These are phyloP conservation scores for Cottus gobio DNA, from an alignment of 2,113 vertebrate genomes.

Conservation along the genomic window DNA sequence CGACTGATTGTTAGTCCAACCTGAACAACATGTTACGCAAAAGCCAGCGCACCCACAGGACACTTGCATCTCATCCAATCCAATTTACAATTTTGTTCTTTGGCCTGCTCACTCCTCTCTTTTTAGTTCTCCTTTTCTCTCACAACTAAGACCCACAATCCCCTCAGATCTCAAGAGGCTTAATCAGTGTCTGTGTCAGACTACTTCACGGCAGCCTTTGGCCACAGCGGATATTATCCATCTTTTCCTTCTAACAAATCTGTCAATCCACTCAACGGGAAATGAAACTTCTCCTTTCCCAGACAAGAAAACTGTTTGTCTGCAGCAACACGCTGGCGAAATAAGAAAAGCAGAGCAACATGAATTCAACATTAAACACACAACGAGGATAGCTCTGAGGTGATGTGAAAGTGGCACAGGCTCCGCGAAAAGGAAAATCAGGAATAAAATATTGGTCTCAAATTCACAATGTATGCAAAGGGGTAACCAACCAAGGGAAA, in stretches of 20 bases:
- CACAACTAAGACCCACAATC: conserved; percentile 80
- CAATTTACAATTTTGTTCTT: conserved; percentile 77
- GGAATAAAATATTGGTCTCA: conserved; percentile 65
- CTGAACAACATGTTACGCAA: conserved; percentile 61
- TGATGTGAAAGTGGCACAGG: conserved; percentile 50
- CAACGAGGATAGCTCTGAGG: conserved; percentile 28
- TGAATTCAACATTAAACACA: conserved; percentile 59
- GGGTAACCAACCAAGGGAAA: conserved; percentile 74
- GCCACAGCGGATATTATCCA: conserved; percentile 82
- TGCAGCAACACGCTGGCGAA: conserved; percentile 33
- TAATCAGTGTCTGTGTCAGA: conserved; percentile 85
- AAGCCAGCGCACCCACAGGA: conserved; percentile 67
- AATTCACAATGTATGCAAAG: conserved; percentile 73
- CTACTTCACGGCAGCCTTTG: conserved; percentile 79
- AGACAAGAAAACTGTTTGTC: conserved; percentile 67
- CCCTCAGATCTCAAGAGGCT: conserved; percentile 82
- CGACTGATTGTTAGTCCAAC: conserved; percentile 65
- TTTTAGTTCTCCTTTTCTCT: conserved; percentile 64
- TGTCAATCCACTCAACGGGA: conserved; percentile 81
- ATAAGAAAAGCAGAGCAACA: conserved; percentile 32
- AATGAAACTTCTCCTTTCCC: conserved; percentile 76
- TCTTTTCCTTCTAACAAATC: conserved; percentile 79
- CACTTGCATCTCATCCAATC: conserved; percentile 71
- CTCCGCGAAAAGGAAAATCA: conserved; percentile 50
- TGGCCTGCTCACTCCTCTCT: conserved; percentile 45